Evolutionary conservation across 1,140 invertebrate species (phyloP), one percentile per base, ranked within the genome.

Genomic region (Battus philenor): DNA sequence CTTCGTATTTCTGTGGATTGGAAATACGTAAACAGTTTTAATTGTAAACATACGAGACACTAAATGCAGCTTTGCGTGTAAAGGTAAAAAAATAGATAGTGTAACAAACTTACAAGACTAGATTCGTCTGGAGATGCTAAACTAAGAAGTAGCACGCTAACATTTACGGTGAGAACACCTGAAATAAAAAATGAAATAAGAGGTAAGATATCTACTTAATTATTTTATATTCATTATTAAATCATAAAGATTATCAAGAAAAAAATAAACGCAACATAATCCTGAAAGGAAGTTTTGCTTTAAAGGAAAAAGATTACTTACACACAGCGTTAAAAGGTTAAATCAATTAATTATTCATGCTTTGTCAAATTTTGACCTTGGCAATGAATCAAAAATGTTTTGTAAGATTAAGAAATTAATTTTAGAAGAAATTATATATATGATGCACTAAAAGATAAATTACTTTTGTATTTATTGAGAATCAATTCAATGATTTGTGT

Each of bases 81-180:
- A n/a, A n/a, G n/a, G n/a, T n/a, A n/a, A n/a, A n/a, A n/a, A n/a
- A n/a, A n/a, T n/a, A n/a, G n/a, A n/a, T n/a, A n/a, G n/a, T n/a
- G n/a, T n/a, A 44, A 59, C 3, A 24, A 43, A 90, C 90, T 94
- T 91, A 96, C 95, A 91, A 97, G 89, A 89, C 95, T 97, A 68
- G 95, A 97, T 88, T 97, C 95, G 87, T 97, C 95, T 36, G 95
- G 95, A 49, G 95, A 97, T 65, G 95, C 95, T 82, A 97, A 90
- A 87, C 94, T 96, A 75, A 97, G 90, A 61, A 97, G 89, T 78
- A 97, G 88, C 52, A 97, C 95, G 86, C 95, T 97, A 73, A 97
- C 94, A 86, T 97, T 97, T 45, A 97, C 95, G 56, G 91, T 93
- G 74, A 97, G 90, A 63, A 94, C 93, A 83, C 93, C 95, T 95